Base-by-base conservation (phyloP, 2,797 vertebrate genomes). In the Babyrousa celebensis region DNA sequence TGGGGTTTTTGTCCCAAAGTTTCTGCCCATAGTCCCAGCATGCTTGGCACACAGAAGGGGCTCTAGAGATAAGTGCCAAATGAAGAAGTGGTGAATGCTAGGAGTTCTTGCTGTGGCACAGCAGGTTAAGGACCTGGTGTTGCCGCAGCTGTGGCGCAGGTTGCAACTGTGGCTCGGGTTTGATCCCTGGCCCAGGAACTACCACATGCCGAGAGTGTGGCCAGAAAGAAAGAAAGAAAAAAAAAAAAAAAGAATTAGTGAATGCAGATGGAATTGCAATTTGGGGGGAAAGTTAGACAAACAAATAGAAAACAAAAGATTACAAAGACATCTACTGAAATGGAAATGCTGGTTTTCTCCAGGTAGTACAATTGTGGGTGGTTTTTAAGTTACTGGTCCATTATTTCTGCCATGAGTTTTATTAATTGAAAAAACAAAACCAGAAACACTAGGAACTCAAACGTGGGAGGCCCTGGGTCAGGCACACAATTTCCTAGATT, bases 401-500 rank as follows among this genome's bases (percentile, higher is more conserved):
- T 25, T 12, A 65, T 62, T 72, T n/a, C 75, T 68, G 23, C 56
- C 60, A 12, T 56, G 65, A 94, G 67, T 48, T 89, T 74, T 36
- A 68, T 21, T 48, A 40, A 67, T 27, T 74, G 94, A 48, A 63
- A 70, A 74, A 15, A 16, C 40, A 92, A 67, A 65, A 70, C 4
- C 54, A 56, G 32, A 94, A 63, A 36, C 20, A 25, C 6, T 7
- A 79, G 63, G 43, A 84, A 54, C 65, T 36, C 52, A 12, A 48
- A 52, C 3, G 2, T 36, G 85, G 85, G 48, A 68, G 60, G 74
- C 68, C 56, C 25, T 27, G 1, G 4, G 84, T 36, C 16, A 15
- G 21, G 29, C 9, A 14, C 20, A 36, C 60, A 6, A 85, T 87
- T 93, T 93, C 86, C 95, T 93, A 88, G 93, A 93, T 63, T 63